Evolutionary conservation across 2,888 invertebrate genomes (phyloP).

Genomic region (Agonopterix arenella): DNA sequence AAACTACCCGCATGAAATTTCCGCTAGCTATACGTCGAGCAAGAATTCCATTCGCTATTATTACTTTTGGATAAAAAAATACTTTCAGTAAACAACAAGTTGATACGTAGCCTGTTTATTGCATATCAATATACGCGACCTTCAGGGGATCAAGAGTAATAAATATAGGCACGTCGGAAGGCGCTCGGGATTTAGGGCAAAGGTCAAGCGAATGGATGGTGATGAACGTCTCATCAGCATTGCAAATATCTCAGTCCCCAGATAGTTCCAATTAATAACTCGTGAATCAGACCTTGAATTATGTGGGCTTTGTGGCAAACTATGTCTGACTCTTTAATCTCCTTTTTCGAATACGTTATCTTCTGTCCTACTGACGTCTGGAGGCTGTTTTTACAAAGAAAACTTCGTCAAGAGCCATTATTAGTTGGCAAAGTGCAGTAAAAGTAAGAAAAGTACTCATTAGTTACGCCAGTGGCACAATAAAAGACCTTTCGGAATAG

Average conservation of each 20-base stretch:
- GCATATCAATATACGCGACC: background rate
- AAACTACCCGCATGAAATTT: no score
- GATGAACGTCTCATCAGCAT: constrained; percentile 23
- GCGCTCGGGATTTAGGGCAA: constrained; percentile 10
- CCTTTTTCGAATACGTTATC: background rate
- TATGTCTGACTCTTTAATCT: no score
- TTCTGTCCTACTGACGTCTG: constrained; percentile 12
- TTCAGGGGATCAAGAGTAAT: constrained; percentile 5
- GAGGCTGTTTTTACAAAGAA: constrained; percentile 30
- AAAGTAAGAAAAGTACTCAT: constrained; percentile 45
- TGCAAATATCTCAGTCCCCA: constrained; percentile 20
- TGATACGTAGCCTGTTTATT: no score
- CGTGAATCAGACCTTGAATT: background rate
- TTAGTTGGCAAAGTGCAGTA: constrained; percentile 53
- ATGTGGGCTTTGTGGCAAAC: no score
- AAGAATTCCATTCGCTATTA: no score
- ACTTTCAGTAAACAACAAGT: no score
- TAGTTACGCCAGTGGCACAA: constrained; percentile 32
- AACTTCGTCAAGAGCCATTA: constrained; percentile 54
- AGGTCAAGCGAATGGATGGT: constrained; percentile 23
- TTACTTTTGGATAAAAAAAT: no score
- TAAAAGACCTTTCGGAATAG: background rate
- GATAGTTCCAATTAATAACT: constrained; percentile 21
- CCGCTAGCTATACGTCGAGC: no score
- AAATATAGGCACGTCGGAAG: constrained; percentile 17